Evolutionary conservation across 2,888 invertebrate species (phyloP), one percentile per base, ranked within the genome.

Genomic region (Neocrepidodera transversa): DNA sequence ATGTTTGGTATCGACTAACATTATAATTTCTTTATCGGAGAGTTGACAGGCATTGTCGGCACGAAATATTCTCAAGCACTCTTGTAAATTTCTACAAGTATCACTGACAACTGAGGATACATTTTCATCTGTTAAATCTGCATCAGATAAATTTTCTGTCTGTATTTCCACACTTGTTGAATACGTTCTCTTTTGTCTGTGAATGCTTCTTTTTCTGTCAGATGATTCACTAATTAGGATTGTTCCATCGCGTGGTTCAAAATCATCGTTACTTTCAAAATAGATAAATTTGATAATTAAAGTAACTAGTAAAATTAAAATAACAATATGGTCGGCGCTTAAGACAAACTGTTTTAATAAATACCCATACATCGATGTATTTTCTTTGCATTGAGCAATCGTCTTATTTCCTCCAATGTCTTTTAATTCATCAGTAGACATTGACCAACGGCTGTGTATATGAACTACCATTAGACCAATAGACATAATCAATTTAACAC

Each of bases 401-500:
- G 52, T 55, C 23, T 47, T 51, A 14, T 48, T 69, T 8, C 58
- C 51, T 2, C 51, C 43, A 60, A 58, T 47, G 40, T 64, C 64
- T 17, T 63, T 59, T 16, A 51, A 42, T 42, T 63, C 53, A 10
- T 68, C 64, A 26, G 65, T 62, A 54, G 64, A 58, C 32, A 72
- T 48, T 18, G 68, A 66, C 75, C 74, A 76, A 6, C 74, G 62
- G 81, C 88, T 88, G 74, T 91, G 89, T 13, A 90, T 85, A 78
- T 97, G 95, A 0, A 97, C 95, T 66, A 94, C 86, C 66, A 93
- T 86, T 52, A 97, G 81, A 0, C 95, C 95, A 3, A 91, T 92
- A 14, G 94, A 94, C 95, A 96, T 96, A 51, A 97, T 95, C 74
- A 96, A 86, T 80, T 97, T 97, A 1, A 97, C 94, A 62, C 95